Evolutionary conservation across 1,140 invertebrate genomes (phyloP), one percentile per base, ranked within the genome.

Genomic region (Tetraneura akinire): DNA sequence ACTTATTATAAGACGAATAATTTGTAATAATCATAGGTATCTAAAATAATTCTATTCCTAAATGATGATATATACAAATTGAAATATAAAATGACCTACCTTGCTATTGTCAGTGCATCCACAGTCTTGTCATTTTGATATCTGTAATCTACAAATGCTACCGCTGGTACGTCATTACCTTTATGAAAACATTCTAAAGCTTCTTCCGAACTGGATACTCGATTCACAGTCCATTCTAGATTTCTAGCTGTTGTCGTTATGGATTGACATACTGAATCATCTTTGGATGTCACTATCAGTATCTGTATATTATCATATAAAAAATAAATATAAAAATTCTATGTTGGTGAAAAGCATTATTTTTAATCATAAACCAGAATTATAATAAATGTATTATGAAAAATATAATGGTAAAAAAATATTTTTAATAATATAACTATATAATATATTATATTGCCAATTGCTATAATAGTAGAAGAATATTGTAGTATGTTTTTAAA

Each of bases 251-350:
- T 60, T 6, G 42, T 78, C 1, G 32, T 10, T 26, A 78, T 18
- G 16, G 37, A 60, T 47, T 78, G 74, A 32, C 74, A 78, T 0
- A 78, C 74, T 1, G 74, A 60, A 32, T 78, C 74, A n/a, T 78
- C 74, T 60, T 62, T 78, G 16, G 74, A 47, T 18, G 74, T 57
- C 11, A 78, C 55, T 26, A 78, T 21, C 37, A 78, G 37, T 78
- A 78, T 78, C 74, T 78, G n/a, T n/a, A n/a, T n/a, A 45, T 9
- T 14, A 51, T 14, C 9, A 14, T 47, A 45, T 21, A 13, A 14
- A 14, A 68, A 68, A 68, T 53, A 1, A 8, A 53, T 37, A 37
- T 37, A n/a, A n/a, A n/a, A n/a, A n/a, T n/a, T n/a, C n/a, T n/a
- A n/a, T n/a, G n/a, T n/a, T n/a, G n/a, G n/a, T n/a, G n/a, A n/a